Base-by-base conservation (phyloP, 2,888 invertebrate species). In the Dryomyza anilis region DNA sequence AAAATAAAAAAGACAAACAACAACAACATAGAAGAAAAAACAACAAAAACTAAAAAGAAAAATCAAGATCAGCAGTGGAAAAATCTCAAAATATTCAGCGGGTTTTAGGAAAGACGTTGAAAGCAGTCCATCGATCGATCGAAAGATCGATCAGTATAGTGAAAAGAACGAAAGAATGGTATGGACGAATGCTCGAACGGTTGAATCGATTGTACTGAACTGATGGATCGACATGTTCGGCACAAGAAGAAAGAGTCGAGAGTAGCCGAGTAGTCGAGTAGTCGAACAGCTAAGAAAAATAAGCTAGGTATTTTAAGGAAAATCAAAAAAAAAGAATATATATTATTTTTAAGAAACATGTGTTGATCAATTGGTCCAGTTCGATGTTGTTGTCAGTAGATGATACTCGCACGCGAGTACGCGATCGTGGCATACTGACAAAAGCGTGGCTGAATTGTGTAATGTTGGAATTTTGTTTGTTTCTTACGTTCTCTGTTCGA, bases 81-180 rank as follows among this genome's bases (percentile, higher is more conserved):
- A 29, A 14, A 14, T 14, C 3, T 12, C 4, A 30, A 53, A 53
- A 29, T 33, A n/a, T n/a, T 53, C 12, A 27, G 19, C 48, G 23
- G 48, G 8, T 50, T 50, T 3, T 33, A 55, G 33, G 21, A 10
- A 55, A 6, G 21, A 23, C 43, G 61, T 52, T 53, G 61, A 61
- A 61, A 53, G 55, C 55, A 27, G 19, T 6, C 61, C 75, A 75
- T 75, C 69, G 75, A 75, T 73, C 60, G 55, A 67, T 63, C 69
- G 63, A 66, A 63, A 66, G 68, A 67, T 74, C 74, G 76, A 67
- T 71, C n/a, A n/a, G n/a, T n/a, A n/a, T n/a, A n/a, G n/a, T n/a
- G n/a, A n/a, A n/a, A n/a, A n/a, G n/a, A n/a, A n/a, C n/a, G n/a
- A n/a, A n/a, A n/a, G n/a, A n/a, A n/a, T n/a, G n/a, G n/a, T n/a